A percentile compares a stretch with the other conserved stretches of the same genome.
Evolutionary conservation across 2,797 vertebrate species (phyloP).

Genomic region (Pogoniulus pusillus): DNA sequence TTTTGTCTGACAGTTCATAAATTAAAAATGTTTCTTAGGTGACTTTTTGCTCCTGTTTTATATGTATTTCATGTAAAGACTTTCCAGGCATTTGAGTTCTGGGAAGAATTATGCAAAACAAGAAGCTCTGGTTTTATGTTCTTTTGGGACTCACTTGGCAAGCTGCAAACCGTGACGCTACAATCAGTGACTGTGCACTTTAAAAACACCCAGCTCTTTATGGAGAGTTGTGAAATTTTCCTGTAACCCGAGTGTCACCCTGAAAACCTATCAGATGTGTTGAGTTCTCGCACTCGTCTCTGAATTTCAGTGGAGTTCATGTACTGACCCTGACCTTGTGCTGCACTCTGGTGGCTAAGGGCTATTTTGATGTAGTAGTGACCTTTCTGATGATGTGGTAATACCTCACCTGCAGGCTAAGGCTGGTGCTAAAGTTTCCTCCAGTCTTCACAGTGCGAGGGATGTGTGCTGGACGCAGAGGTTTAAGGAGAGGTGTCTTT

Average conservation of each 20-base stretch:
- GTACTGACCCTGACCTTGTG: neutral
- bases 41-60: conserved; percentile 50
- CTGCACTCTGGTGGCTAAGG: neutral
- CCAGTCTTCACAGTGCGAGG: neutral
- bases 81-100: conserved; percentile 33
- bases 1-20: conserved; percentile 69
- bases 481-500: neutral
- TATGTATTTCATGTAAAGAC: conserved; percentile 59
- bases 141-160: neutral
- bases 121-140: conserved; percentile 25
- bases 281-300: neutral
- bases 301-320: neutral
- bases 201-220: neutral
- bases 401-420: neutral
- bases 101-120: conserved; percentile 47
- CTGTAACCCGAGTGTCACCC: neutral
- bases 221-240: neutral
- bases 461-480: rapidly evolving
- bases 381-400: neutral
- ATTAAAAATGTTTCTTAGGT: conserved; percentile 61
- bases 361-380: neutral
- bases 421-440: neutral
- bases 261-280: neutral
- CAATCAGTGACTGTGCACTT: neutral
- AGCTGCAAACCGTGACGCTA: neutral